Evolutionary conservation across 2,797 vertebrate genomes (phyloP).

Genomic region (Danio tinwini): DNA sequence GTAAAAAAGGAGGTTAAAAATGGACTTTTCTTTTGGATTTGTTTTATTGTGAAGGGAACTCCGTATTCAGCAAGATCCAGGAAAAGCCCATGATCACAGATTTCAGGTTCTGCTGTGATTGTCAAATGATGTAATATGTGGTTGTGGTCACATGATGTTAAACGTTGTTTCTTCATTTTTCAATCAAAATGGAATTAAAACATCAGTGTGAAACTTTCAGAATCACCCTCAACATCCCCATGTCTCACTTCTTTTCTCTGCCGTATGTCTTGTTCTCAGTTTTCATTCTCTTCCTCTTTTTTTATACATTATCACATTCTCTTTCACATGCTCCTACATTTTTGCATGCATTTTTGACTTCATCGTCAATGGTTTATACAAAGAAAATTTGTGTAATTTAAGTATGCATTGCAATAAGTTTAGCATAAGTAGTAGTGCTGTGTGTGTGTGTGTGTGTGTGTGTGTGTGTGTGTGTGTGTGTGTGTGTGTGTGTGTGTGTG

Average conservation of each 20-base stretch:
- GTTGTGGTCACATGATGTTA: not conserved
- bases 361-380: conserved; percentile 5
- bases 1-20: not conserved
- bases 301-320: not conserved
- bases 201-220: not conserved
- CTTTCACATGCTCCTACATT: not conserved
- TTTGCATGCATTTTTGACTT: conserved; percentile 16
- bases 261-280: conserved; percentile 20
- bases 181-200: not conserved
- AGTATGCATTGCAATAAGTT: not conserved
- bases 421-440: not conserved
- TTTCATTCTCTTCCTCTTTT: conserved; percentile 31
- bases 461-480: too few species aligned
- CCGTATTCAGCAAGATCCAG: not conserved
- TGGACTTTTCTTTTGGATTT: not conserved
- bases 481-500: too few species aligned
- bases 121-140: not conserved
- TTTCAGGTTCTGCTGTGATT: not conserved
- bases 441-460: not conserved
- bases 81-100: not conserved
- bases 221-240: not conserved
- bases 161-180: not conserved
- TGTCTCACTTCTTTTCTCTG: conserved; percentile 15
- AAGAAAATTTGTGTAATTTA: not conserved
- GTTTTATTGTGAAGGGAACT: not conserved